Evolutionary conservation across 2,888 invertebrate genomes (phyloP), one percentile per base, ranked within the genome.

Genomic region (Zele albiditarsus): DNA sequence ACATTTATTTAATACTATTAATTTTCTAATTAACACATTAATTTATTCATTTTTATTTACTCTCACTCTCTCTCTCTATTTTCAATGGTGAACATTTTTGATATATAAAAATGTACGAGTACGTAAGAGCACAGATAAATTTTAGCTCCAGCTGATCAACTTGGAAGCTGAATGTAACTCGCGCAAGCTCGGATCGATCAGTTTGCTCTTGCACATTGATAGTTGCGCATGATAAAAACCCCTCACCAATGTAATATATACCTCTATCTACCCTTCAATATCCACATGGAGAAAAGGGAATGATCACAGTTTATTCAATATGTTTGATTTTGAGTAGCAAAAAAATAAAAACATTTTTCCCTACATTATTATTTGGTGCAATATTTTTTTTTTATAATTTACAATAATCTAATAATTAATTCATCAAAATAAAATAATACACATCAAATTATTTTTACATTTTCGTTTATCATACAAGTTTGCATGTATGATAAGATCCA

Each of bases 171-270:
- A 72, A 70, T 78, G 76, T 77, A 80, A 80, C 71, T 79, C 76
- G 79, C 73, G 78, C 76, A 73, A 73, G 80, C 77, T 84, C 80
- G 53, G 53, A 53, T 53, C 53, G 53, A 53, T 53, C 20, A 53
- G 5, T 6, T 10, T n/a, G 3, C 23, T 53, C 53, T 53, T 53
- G 53, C 53, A 53, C 83, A 81, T 79, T 66, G 65, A 71, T 62
- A 73, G 75, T 76, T 71, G 76, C 74, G 70, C 70, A 74, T 78
- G 73, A 53, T 53, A n/a, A 38, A 38, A 12, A 53, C n/a, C 53
- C 46, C n/a, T 46, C 46, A 46, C 3, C n/a, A 53, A 10, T n/a
- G n/a, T 20, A 23, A 53, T 20, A 4, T 20, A 20, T 4, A 53
- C 53, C 53, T 38, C 38, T 38, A 38, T 38, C 38, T 38, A 12